These are phyloP conservation scores for Eulemur mongoz DNA, from an alignment of 2,797 vertebrate genomes.

Conservation along the genomic window DNA sequence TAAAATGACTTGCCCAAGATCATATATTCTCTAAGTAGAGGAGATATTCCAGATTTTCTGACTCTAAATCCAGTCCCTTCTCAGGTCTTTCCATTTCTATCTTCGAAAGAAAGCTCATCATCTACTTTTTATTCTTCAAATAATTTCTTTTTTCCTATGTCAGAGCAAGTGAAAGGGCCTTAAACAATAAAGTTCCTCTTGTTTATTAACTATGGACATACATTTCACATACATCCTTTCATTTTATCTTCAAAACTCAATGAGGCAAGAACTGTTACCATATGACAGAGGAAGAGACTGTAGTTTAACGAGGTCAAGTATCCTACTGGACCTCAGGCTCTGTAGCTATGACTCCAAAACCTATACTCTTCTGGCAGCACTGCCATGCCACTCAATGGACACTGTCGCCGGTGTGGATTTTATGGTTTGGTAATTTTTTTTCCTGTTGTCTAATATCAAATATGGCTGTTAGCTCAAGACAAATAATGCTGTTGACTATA, in stretches of 20 bases:
- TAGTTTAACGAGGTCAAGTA: neutral
- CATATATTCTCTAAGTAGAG: neutral
- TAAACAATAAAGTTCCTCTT: neutral
- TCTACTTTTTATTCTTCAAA: neutral
- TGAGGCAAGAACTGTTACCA: neutral
- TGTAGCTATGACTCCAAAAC: neutral
- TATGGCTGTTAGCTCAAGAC: neutral
- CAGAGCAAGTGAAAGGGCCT: neutral
- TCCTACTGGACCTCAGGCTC: neutral
- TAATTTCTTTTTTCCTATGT: neutral
- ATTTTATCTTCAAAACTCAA: neutral
- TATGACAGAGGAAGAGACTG: neutral
- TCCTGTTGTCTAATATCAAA: neutral
- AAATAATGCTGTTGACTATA: neutral
- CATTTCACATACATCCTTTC: neutral
- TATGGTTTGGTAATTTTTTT: neutral
- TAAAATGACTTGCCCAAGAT: neutral
- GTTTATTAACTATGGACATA: neutral
- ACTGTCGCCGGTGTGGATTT: neutral
- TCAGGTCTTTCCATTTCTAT: neutral
- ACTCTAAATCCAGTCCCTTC: slow-evolving; percentile 25
- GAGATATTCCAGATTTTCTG: neutral
- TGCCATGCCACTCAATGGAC: neutral
- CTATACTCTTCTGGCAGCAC: too few relatives aligned
- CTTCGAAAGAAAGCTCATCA: neutral